A percentile compares a stretch with the other conserved stretches of the same genome.
Evolutionary conservation across 2,888 invertebrate species (phyloP).

Genomic region (Tolmerus cingulatus): DNA sequence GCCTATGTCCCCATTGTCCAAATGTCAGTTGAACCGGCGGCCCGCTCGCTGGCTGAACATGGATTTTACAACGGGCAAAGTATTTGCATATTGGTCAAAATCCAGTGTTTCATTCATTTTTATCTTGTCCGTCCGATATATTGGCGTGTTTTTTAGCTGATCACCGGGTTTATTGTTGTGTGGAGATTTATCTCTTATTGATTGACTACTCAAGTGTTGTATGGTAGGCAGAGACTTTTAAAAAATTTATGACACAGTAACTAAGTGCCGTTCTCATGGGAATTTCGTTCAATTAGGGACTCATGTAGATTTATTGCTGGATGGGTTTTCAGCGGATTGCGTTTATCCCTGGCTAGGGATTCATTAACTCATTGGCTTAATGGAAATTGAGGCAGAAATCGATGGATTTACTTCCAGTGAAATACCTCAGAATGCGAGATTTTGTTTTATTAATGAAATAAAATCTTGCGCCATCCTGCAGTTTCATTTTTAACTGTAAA

Average conservation of each 20-base stretch:
- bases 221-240: background rate
- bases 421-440: constrained; percentile 9
- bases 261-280: constrained; percentile 4
- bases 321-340: constrained; percentile 33
- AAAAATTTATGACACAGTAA: constrained; percentile 26
- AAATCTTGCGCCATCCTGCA: background rate
- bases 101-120: constrained; percentile 18
- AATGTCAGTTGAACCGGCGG: background rate
- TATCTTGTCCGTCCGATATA: background rate
- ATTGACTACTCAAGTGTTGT: constrained; percentile 27
- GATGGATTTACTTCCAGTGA: constrained; percentile 11
- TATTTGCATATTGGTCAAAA: constrained; percentile 18
- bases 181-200: constrained; percentile 35
- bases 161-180: constrained; percentile 24
- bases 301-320: constrained; percentile 30
- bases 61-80: background rate
- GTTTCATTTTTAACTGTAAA: background rate
- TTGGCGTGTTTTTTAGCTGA: constrained; percentile 20
- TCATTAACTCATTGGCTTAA: constrained; percentile 33
- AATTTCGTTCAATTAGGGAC: constrained; percentile 25
- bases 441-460: background rate
- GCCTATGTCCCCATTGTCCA: constrained; percentile 28
- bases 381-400: constrained; percentile 25
- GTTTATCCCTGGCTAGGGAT: constrained; percentile 18
- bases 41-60: background rate